A percentile compares a stretch with the other conserved stretches of the same genome.
phyloP scores from a whole-genome alignment of 2,113 vertebrate genomes.

The Acinonyx jubatus region DNA sequence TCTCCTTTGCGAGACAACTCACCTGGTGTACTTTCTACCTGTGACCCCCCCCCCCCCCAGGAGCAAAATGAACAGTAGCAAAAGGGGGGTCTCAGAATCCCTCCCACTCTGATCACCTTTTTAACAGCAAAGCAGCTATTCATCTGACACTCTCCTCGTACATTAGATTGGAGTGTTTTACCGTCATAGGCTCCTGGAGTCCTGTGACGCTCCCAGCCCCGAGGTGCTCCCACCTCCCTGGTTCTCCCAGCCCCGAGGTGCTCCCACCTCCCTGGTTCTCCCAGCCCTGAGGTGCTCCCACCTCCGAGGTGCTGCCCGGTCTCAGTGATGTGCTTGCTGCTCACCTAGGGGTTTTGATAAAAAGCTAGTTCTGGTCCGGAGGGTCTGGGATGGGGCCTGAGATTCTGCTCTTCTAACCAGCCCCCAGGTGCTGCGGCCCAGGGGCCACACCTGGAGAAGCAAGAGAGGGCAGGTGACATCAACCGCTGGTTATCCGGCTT shows the following conservation, averaged over 20 bases:
- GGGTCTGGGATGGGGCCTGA: background rate
- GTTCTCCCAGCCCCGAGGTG: accelerated
- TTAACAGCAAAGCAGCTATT: background rate
- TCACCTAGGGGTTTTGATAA: no score
- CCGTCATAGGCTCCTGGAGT: background rate
- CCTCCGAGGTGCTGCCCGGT: background rate
- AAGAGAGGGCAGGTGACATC: no score
- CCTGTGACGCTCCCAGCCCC: accelerated
- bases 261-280: background rate
- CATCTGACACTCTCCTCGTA: background rate
- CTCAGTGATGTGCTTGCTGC: background rate
- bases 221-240: background rate
- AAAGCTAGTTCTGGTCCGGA: background rate
- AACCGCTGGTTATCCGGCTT: background rate
- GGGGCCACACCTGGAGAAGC: background rate
- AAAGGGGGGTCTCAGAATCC: background rate
- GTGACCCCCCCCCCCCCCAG: background rate
- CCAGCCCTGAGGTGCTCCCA: background rate
- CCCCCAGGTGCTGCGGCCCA: background rate
- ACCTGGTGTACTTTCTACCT: background rate
- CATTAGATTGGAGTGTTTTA: background rate
- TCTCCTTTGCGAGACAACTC: background rate
- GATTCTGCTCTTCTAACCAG: background rate
- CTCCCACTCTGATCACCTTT: background rate
- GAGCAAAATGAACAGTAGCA: background rate